phyloP scores from a whole-genome alignment of 1,140 invertebrate genomes.

The Harpegnathos saltator region DNA sequence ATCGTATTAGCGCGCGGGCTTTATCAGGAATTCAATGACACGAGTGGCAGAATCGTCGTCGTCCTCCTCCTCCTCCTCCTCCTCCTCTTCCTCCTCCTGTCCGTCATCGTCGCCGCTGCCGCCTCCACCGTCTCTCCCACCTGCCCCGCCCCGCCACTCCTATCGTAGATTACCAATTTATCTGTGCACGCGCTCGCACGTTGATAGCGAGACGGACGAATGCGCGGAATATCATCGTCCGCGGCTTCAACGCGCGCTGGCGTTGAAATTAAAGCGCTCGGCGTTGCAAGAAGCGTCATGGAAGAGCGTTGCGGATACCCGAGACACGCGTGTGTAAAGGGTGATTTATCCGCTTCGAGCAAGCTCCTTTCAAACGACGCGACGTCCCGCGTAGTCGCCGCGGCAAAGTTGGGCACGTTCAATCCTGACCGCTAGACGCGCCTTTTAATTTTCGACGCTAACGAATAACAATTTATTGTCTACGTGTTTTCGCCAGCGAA shows the following conservation, averaged over 20 bases:
- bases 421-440: too few species aligned
- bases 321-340: too few species aligned
- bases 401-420: too few species aligned
- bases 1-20: constrained; percentile 26
- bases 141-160: not conserved
- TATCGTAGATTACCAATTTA: constrained; percentile 49
- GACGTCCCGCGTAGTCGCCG: too few species aligned
- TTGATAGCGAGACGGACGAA: constrained; percentile 17
- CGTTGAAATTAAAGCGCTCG: constrained; percentile 8
- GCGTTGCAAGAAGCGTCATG: too few species aligned
- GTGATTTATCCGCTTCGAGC: too few species aligned
- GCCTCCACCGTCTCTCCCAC: not conserved
- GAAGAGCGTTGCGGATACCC: too few species aligned
- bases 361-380: too few species aligned
- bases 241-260: not conserved
- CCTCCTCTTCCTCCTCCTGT: not conserved
- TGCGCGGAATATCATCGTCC: not conserved
- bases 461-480: too few species aligned
- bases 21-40: constrained; percentile 38
- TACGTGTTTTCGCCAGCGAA: too few species aligned
- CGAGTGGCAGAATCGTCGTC: not conserved
- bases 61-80: not conserved
- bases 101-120: not conserved
- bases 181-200: constrained; percentile 25
- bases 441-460: too few species aligned